phyloP scores from a whole-genome alignment of 2,888 invertebrate species.

The Mesopsocus fuscifrons region DNA sequence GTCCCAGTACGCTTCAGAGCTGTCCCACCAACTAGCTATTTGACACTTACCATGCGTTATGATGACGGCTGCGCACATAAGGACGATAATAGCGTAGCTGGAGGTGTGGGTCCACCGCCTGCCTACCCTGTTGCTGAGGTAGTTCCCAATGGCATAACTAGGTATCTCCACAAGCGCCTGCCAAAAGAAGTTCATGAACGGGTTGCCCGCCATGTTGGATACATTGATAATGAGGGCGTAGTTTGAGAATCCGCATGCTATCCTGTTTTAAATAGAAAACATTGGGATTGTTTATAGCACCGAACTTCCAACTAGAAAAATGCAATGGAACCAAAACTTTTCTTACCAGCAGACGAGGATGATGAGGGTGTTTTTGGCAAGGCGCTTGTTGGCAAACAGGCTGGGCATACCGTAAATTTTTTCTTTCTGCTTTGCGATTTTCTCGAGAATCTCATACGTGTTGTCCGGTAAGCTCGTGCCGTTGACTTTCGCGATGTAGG shows the following conservation, averaged over 20 bases:
- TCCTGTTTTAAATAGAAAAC: too few relatives aligned
- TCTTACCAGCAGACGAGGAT: background rate
- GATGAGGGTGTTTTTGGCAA: background rate
- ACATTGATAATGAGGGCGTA: background rate
- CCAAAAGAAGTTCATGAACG: background rate
- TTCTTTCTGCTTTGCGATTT: background rate
- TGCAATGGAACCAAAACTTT: too few relatives aligned
- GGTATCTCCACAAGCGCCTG: background rate
- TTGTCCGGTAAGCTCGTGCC: background rate
- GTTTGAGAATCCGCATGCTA: background rate
- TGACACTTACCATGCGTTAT: too few relatives aligned
- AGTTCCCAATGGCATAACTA: slow-evolving; percentile 36
- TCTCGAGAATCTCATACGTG: background rate
- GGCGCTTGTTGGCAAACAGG: background rate
- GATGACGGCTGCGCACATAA: too few relatives aligned
- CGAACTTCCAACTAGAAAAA: too few relatives aligned
- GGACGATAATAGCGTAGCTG: slow-evolving; percentile 26
- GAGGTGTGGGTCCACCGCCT: slow-evolving; percentile 30
- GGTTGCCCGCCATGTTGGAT: background rate
- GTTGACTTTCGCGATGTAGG: background rate
- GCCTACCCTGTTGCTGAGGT: slow-evolving; percentile 30
- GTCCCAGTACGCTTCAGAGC: too few relatives aligned
- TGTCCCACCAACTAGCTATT: too few relatives aligned
- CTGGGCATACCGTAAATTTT: background rate
- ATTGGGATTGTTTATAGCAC: too few relatives aligned